Evolutionary conservation across 2,797 vertebrate species (phyloP), one percentile per base, ranked within the genome.

Genomic region (Helarctos malayanus): DNA sequence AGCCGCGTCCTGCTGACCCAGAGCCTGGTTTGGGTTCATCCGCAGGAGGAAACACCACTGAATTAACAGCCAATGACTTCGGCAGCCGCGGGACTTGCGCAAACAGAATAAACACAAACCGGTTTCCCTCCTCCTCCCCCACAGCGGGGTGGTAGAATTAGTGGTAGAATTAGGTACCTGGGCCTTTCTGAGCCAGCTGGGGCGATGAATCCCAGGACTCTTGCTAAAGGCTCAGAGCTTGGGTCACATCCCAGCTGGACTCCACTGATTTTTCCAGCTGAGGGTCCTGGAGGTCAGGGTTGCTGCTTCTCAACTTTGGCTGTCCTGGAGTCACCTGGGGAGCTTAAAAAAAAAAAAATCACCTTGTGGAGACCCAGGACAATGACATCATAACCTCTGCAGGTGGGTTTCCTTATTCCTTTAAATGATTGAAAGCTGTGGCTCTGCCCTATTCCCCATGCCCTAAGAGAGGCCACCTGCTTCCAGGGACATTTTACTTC

Each of bases 241-340:
- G 4, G 57, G 29, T 11, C 21, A 3, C 0, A 4, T 15, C 23
- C 23, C 12, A 9, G 2, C 23, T 1, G 41, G 49, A 47, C 1
- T 0, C 38, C 18, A 7, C 8, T 27, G 69, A 21, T 41, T 65
- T 68, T 18, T 84, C 32, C 13, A 35, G 35, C 9, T 23, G 79
- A 35, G 38, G 35, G 25, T 14, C 47, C 78, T 56, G 57, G 59
- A 76, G 57, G 23, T 68, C 14, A 59, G 32, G 3, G 35, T 15
- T 12, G 25, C 4, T 11, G 83, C 16, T 15, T 57, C 73, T 47
- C 32, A 4, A 25, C n/a, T 84, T 61, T 7, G 41, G 25, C 63
- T 41, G 6, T 6, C 7, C 10, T 14, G 14, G 13, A 69, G 57
- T 78, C 59, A 49, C 49, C 59, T 84, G 69, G 41, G 49, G 32